These are phyloP conservation scores for Euphonia xanthogaster DNA, from an alignment of 2,797 vertebrate species.

Conservation along the genomic window DNA sequence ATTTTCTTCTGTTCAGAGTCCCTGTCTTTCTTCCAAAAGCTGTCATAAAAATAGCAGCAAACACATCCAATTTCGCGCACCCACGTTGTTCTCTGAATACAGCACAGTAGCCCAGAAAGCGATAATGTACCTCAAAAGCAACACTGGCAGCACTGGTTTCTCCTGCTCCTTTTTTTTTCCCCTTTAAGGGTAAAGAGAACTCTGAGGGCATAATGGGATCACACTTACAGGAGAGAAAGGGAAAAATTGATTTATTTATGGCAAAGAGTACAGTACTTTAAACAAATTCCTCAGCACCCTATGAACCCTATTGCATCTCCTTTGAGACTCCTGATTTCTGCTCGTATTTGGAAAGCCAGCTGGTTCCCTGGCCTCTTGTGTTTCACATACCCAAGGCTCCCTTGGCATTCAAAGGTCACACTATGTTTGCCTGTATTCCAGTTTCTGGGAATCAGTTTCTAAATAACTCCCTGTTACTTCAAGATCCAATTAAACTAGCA, in stretches of 20 bases:
- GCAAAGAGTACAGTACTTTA: not conserved
- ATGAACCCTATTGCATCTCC: not conserved
- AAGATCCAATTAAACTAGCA: not conserved
- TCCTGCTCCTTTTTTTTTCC: accelerated
- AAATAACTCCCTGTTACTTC: constrained; percentile 20
- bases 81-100: not conserved
- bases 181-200: not conserved
- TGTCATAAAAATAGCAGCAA: not conserved
- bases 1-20: not conserved
- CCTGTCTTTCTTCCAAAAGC: not conserved
- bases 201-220: not conserved
- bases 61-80: not conserved
- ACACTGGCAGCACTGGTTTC: not conserved
- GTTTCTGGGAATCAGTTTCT: constrained; percentile 61
- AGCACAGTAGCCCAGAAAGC: not conserved
- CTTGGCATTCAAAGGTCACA: constrained; percentile 20
- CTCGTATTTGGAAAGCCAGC: not conserved
- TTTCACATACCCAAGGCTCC: constrained; percentile 21
- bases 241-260: not conserved
- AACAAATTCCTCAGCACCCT: not conserved
- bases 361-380: not conserved
- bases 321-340: constrained; percentile 14
- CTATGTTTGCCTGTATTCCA: not conserved
- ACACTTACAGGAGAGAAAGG: not conserved
- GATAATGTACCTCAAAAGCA: not conserved